These are phyloP conservation scores for Seira sanloemensis DNA, from an alignment of 2,888 invertebrate genomes.

Conservation along the genomic window DNA sequence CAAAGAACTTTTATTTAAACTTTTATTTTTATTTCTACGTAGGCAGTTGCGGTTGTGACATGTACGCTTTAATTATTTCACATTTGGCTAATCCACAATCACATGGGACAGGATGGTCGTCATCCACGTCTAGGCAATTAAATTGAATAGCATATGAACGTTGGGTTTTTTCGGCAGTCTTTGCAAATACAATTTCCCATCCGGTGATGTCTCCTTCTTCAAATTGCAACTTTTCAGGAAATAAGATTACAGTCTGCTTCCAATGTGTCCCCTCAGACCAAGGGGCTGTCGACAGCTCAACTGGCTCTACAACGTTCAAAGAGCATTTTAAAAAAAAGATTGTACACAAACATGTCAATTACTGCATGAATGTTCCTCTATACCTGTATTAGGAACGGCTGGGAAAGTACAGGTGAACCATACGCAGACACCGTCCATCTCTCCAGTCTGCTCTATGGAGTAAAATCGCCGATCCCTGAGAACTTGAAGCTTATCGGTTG, in stretches of 20 bases:
- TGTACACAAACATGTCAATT: no score
- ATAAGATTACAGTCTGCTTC: slow-evolving; percentile 85
- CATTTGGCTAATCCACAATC: slow-evolving; percentile 87
- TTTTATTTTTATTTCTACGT: no score
- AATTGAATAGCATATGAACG: slow-evolving; percentile 83
- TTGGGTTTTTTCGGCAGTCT: slow-evolving; percentile 77
- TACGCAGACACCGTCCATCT: slow-evolving; percentile 80
- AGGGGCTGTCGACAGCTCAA: slow-evolving; percentile 75
- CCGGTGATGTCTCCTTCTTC: slow-evolving; percentile 74
- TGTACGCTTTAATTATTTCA: slow-evolving; percentile 80
- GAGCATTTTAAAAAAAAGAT: background rate
- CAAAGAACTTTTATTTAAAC: no score
- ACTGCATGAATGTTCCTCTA: no score
- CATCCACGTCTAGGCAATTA: slow-evolving; percentile 82
- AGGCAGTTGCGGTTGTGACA: background rate
- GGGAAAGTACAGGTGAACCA: slow-evolving; percentile 90
- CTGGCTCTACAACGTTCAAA: slow-evolving; percentile 55
- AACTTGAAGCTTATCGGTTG: slow-evolving; percentile 79
- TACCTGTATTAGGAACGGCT: slow-evolving; percentile 61
- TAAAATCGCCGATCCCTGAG: slow-evolving; percentile 81
- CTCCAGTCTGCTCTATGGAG: slow-evolving; percentile 79
- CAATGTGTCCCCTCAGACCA: slow-evolving; percentile 81
- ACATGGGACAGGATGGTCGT: slow-evolving; percentile 88
- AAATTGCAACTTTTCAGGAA: slow-evolving; percentile 82
- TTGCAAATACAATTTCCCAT: slow-evolving; percentile 75